Conservation (phyloP, 2,797 vertebrate species). For the Alcedo quadribrachys region DNA sequence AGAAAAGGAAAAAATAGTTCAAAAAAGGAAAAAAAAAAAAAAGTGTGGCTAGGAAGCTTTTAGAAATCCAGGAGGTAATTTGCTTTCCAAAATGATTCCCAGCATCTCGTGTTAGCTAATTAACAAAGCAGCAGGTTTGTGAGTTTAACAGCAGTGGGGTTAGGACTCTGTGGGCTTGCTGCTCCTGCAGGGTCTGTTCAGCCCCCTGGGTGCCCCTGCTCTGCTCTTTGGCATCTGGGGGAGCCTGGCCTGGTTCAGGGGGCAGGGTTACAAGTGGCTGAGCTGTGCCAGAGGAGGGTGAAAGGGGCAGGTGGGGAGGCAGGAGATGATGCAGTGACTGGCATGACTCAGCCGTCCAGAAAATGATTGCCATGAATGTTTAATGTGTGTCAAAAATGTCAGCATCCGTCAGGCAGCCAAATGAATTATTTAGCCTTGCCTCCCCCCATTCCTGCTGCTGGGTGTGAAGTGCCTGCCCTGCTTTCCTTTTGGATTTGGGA, state of each 20-base stretch:
- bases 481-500: constrained; percentile 37
- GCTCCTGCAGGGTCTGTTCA: not conserved
- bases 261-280: constrained; percentile 43
- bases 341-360: constrained; percentile 65
- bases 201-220: not conserved
- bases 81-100: constrained; percentile 67
- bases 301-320: constrained; percentile 60
- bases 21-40: not conserved
- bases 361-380: constrained; percentile 73
- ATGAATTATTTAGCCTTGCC: constrained; percentile 71
- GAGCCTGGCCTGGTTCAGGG: not conserved
- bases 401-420: constrained; percentile 9
- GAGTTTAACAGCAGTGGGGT: constrained; percentile 61
- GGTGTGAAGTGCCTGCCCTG: constrained; percentile 6
- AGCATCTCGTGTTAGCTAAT: constrained; percentile 69
- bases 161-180: not conserved
- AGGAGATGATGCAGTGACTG: constrained; percentile 47
- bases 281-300: not conserved
- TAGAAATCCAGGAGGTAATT: constrained; percentile 52
- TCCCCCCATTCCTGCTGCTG: not conserved
- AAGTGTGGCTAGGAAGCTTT: constrained; percentile 2
- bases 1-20: constrained; percentile 10
- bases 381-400: constrained; percentile 71
- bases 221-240: not conserved
- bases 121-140: constrained; percentile 71